These are phyloP conservation scores for Drosophila navojoa DNA, from an alignment of 1,140 invertebrate species.

Conservation along the genomic window DNA sequence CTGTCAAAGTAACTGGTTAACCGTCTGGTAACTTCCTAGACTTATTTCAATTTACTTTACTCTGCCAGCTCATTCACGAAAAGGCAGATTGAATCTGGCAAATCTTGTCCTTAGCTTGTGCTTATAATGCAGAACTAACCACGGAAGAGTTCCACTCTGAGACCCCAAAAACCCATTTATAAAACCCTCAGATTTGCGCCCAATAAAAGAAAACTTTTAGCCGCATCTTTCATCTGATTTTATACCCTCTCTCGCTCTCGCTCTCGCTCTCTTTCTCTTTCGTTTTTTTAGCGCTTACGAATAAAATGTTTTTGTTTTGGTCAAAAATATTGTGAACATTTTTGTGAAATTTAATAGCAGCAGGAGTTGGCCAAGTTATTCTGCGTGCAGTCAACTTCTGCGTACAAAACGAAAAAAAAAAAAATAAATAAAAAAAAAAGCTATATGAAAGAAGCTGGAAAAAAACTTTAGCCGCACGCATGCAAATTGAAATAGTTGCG, in stretches of 20 bases:
- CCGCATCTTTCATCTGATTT: neutral
- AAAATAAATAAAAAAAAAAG: neutral
- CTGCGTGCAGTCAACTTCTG: slow-evolving; percentile 3
- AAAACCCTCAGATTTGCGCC: neutral
- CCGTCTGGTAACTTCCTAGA: neutral
- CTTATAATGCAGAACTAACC: no score
- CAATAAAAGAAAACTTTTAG: neutral
- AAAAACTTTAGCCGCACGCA: slow-evolving; percentile 39
- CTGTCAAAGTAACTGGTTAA: neutral
- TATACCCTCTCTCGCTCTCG: no score
- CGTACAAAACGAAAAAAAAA: neutral
- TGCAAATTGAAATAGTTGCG: slow-evolving; percentile 48
- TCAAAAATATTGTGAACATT: slow-evolving; percentile 12
- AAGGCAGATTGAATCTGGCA: no score
- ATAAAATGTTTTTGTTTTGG: neutral
- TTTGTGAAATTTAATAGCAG: slow-evolving; percentile 11
- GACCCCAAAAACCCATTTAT: neutral
- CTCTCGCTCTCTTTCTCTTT: neutral
- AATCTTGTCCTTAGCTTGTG: no score
- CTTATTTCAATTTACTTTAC: no score
- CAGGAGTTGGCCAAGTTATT: neutral
- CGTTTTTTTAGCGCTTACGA: neutral
- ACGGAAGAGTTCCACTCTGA: no score
- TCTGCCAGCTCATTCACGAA: no score
- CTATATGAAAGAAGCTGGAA: neutral